Base-by-base conservation (phyloP, 2,888 invertebrate species). In the Lissonota sp. region DNA sequence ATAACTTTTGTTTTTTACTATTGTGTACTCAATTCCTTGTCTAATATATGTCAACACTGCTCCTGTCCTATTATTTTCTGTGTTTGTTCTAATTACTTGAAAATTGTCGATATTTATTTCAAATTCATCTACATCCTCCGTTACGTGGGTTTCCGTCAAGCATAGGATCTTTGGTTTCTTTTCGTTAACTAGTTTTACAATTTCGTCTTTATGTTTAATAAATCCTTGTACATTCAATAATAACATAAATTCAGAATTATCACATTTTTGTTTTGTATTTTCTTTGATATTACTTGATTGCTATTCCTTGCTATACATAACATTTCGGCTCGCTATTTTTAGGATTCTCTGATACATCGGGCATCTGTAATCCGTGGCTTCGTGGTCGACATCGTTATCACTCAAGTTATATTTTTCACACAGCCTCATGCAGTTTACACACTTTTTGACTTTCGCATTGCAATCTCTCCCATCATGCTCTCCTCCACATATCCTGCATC, bases 351-450 rank as follows among this genome's bases (percentile, higher is more conserved):
- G 5, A 49, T 49, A 44, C 26, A 26, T 26, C 26, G 26, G 26
- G 26, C 26, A 26, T 26, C 26, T 26, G 26, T 26, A 26, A 26
- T 26, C 26, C 26, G 26, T 26, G 26, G 26, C 26, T 26, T 26
- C 26, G 26, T 26, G 26, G 26, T 94, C 26, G 26, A 26, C 26
- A 26, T 26, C 26, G 3, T 26, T 26, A 3, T 26, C 26, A 26
- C 26, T 26, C 3, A 26, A 26, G 26, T 26, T 26, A 26, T 26
- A 26, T 26, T 26, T 26, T 26, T 26, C 3, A 26, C 26, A 26
- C 26, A 26, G 26, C 3, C 26, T 26, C 3, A 26, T 26, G 26
- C 26, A 26, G 26, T 26, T 26, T 26, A 26, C 26, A 26, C 26
- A 26, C 3, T 26, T 26, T 26, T 26, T 26, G 1, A 26, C 26